These are phyloP conservation scores for Eudasyphora cyanicolor DNA, from an alignment of 2,888 invertebrate species.

Conservation along the genomic window DNA sequence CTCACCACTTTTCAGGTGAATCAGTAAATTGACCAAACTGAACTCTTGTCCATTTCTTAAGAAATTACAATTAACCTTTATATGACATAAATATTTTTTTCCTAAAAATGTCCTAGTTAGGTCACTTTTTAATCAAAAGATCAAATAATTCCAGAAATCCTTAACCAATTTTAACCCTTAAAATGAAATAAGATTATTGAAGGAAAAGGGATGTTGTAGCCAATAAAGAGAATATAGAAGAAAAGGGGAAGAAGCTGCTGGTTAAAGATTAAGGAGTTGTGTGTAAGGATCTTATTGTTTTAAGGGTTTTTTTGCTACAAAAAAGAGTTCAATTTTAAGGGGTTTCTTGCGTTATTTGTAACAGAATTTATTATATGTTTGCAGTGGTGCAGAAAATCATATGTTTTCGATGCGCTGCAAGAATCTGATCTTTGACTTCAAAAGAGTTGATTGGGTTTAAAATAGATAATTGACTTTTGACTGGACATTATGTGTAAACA, in stretches of 20 bases:
- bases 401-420: background rate
- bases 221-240: background rate
- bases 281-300: background rate
- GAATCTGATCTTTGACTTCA: background rate
- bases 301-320: conserved; percentile 6
- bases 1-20: background rate
- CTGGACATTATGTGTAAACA: background rate
- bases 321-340: conserved; percentile 24
- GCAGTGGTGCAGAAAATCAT: background rate
- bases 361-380: background rate
- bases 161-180: conserved; percentile 53
- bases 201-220: conserved; percentile 13
- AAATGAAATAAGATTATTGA: too few relatives aligned
- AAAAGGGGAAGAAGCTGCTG: conserved; percentile 41
- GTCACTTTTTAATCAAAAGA: conserved; percentile 35
- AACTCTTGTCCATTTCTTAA: background rate
- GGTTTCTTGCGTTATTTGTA: background rate
- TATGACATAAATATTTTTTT: background rate
- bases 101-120: conserved; percentile 7
- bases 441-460: background rate
- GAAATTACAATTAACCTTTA: conserved; percentile 16
- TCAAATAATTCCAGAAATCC: conserved; percentile 42
- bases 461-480: too few relatives aligned
- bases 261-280: conserved; percentile 54
- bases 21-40: background rate